These are phyloP conservation scores for Strigops habroptila DNA, from an alignment of 2,113 vertebrate species.

Conservation along the genomic window DNA sequence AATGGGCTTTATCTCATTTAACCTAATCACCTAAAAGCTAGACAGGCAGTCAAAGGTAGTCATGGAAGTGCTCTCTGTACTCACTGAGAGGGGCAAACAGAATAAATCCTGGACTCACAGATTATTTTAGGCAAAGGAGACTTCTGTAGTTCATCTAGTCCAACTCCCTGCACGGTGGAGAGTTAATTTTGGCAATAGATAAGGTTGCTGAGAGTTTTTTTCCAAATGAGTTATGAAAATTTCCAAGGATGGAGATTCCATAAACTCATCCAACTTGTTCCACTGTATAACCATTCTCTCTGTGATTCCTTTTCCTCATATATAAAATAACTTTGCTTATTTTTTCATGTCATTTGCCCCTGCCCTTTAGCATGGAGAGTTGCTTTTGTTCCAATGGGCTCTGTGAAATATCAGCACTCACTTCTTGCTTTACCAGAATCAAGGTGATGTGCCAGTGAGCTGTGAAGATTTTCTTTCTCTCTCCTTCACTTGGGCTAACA, in stretches of 20 bases:
- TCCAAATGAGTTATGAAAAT: not conserved
- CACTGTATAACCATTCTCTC: not conserved
- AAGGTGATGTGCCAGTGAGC: slow-evolving; percentile 45
- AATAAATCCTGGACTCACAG: not conserved
- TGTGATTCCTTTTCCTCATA: not conserved
- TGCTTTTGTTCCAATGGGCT: not conserved
- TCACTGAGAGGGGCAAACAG: not conserved
- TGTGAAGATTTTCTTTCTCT: slow-evolving; percentile 29
- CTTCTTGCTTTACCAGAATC: not conserved
- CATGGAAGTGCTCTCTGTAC: not conserved
- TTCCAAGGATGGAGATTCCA: not conserved
- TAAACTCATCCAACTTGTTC: not conserved
- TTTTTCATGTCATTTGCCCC: not conserved
- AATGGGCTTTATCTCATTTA: not conserved
- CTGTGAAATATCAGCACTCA: not conserved
- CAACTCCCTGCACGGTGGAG: accelerated
- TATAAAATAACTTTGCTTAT: not conserved
- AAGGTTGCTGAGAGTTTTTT: not conserved
- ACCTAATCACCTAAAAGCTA: not conserved
- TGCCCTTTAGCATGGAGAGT: not conserved
- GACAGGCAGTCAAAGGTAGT: not conserved
- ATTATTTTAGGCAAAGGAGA: not conserved
- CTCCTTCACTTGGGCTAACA: slow-evolving; percentile 55
- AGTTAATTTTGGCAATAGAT: not conserved
- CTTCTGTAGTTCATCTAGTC: not conserved